phyloP scores from a whole-genome alignment of 2,113 vertebrate genomes.

The Coregonus clupeaformis region DNA sequence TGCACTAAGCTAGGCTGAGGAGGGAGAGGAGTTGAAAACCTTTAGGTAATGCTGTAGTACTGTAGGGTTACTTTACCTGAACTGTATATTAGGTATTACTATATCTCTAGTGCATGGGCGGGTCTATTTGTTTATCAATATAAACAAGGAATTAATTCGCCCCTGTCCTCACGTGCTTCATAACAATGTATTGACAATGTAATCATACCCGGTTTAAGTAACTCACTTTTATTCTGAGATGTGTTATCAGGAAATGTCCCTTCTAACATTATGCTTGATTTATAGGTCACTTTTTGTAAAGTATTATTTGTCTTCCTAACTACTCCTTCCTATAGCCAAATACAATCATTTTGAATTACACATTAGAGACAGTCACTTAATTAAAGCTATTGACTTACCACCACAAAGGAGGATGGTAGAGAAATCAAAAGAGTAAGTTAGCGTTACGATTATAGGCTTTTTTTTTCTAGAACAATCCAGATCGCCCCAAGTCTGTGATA shows the following conservation, averaged over 20 bases:
- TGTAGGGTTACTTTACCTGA: no score
- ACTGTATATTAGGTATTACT: no score
- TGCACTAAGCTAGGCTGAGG: not conserved
- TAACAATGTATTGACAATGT: no score
- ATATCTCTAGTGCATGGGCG: no score
- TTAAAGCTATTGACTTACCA: not conserved
- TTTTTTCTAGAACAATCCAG: slow-evolving; percentile 15
- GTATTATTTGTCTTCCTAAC: not conserved
- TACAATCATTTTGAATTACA: not conserved
- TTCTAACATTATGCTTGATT: no score
- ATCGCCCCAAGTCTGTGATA: not conserved
- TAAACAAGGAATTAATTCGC: no score
- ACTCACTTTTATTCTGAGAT: no score
- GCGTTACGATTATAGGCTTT: not conserved
- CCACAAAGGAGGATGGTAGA: not conserved
- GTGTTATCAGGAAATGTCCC: no score
- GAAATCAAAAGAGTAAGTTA: slow-evolving; percentile 13
- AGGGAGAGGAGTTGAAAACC: not conserved
- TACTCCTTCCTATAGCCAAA: not conserved
- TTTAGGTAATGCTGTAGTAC: not conserved
- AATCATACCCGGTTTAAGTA: no score
- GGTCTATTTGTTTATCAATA: no score
- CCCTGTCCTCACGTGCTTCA: no score
- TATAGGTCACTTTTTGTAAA: not conserved
- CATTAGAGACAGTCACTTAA: not conserved